Evolutionary conservation across 2,797 vertebrate species (phyloP), one percentile per base, ranked within the genome.

Genomic region (Thaleichthys pacificus): DNA sequence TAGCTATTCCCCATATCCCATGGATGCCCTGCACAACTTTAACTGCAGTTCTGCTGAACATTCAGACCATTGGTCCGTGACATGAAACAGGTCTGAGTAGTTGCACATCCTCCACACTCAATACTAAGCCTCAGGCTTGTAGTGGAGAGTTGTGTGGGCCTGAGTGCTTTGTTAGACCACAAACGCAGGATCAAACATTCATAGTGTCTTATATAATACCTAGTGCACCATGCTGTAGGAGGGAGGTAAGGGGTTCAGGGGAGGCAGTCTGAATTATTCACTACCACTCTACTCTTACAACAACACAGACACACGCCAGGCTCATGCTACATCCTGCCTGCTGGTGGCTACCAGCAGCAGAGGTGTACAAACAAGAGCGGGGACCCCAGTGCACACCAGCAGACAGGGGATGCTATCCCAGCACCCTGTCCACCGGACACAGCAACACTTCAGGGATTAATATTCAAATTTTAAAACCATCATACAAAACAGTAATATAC

Each of bases 251-350:
- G 64, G 30, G 70, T 85, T 73, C 69, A 35, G 24, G 78, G n/a
- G 73, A 84, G 67, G 7, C 28, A 4, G 5, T 61, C 11, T 92
- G 66, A 91, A 92, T 92, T 85, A 91, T 91, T 91, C 73, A 92
- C 79, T 67, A 76, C 60, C 83, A 82, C 77, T 84, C 78, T 84
- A 84, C 80, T 82, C 79, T 84, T 78, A 75, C 73, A 75, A 74
- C 15, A 68, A 75, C 15, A 68, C 24, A 61, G 17, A 61, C 82
- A 81, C 80, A 84, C 12, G 60, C 75, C 15, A 57, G 68, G 78
- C 74, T 28, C 5, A 32, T 62, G 1, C 64, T 6, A 62, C 58
- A 61, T 22, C 58, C 58, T 22, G 21, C 58, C n/a, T 61, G n/a
- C n/a, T 61, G 58, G 24, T 21, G 15, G 26, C 22, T 0, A 2